A percentile compares a stretch with the other conserved stretches of the same genome.
Conservation (phyloP, 1,140 invertebrate genomes). For the Sycophaga agraensis region DNA sequence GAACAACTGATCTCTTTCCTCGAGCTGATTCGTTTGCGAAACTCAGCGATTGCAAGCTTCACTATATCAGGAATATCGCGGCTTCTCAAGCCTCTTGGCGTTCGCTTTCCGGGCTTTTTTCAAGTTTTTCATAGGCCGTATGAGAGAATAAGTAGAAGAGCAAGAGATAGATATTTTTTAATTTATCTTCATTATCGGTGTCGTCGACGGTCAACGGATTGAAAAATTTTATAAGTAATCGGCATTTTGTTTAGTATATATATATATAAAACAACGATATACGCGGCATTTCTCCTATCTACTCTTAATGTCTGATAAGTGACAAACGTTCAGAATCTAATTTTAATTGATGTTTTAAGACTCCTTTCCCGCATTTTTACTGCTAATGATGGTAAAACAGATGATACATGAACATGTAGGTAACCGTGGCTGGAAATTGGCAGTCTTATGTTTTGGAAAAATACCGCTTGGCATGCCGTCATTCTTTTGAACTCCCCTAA, state of each 20-base stretch:
- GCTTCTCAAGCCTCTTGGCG: neutral
- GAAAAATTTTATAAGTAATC: neutral
- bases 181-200: neutral
- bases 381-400: neutral
- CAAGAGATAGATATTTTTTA: neutral
- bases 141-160: constrained; percentile 7
- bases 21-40: neutral
- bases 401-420: constrained; percentile 6
- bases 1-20: constrained; percentile 17
- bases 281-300: constrained; percentile 13
- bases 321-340: neutral
- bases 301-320: neutral
- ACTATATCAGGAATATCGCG: neutral
- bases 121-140: constrained; percentile 22
- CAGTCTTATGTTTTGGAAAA: constrained; percentile 57
- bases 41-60: neutral
- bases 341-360: neutral
- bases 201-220: neutral
- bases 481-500: neutral
- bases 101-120: neutral
- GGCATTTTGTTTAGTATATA: neutral
- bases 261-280: neutral
- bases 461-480: constrained; percentile 35
- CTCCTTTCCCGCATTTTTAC: neutral
- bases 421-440: constrained; percentile 39